Evolutionary conservation across 1,140 invertebrate species (phyloP), one percentile per base, ranked within the genome.

Genomic region (Ditylenchus dipsaci): DNA sequence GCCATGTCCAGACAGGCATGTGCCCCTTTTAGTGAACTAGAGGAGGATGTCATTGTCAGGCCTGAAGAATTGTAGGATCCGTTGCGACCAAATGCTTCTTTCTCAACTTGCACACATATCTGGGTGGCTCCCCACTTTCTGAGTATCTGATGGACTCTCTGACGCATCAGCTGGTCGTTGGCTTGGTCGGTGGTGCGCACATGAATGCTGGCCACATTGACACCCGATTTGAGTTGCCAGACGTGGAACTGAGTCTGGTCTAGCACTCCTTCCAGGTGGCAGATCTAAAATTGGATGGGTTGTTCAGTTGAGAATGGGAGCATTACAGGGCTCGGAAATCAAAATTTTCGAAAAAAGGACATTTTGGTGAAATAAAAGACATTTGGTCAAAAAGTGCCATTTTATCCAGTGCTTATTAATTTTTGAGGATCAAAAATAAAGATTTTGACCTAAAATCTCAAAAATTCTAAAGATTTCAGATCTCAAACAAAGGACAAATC

Each of bases 41-140:
- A 96, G 95, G 74, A 93, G 93, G 87, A n/a, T n/a, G n/a, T n/a
- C n/a, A n/a, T n/a, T n/a, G n/a, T n/a, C n/a, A n/a, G n/a, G n/a
- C n/a, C 96, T 93, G 88, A 96, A 95, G 88, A 97, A 95, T 87
- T 96, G 93, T 27, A 62, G 59, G 26, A 64, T 59, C 5, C 29
- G n/a, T 17, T 58, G 47, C 23, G 59, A 8, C 33, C 64, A 61
- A 61, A 73, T 19, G 30, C 33, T 8, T 76, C 67, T 61, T 75
- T 76, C 42, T 75, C 73, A 9, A 75, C 68, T 63, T 75, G 73
- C 17, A 75, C 65, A 5, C 74, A 62, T 8, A 70, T 71, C 56
- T 75, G 61, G 15, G 43, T 38, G 42, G 63, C 13, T 30, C 63
- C 69, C 21, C 47, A 43, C 13, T 43, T 56, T 11, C 67, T 67